These are phyloP conservation scores for Antigone vipio DNA, from an alignment of 2,113 vertebrate genomes.

Conservation along the genomic window DNA sequence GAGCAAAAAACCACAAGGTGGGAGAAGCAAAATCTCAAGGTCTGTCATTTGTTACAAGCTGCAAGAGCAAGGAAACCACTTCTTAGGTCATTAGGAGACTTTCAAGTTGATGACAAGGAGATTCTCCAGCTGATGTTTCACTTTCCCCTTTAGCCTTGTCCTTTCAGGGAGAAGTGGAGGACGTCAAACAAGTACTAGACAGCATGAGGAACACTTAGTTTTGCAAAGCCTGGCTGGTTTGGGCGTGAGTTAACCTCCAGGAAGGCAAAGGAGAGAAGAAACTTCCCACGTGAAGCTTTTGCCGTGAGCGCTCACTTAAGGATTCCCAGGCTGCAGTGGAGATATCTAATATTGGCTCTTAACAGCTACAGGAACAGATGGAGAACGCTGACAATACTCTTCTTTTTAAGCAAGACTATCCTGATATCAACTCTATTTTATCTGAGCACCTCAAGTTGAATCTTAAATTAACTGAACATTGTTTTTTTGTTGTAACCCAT, in stretches of 20 bases:
- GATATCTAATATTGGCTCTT: constrained; percentile 37
- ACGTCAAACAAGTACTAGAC: accelerated
- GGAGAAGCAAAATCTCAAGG: background rate
- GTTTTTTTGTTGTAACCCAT: background rate
- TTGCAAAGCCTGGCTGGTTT: background rate
- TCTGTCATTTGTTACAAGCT: background rate
- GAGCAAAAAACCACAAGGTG: background rate
- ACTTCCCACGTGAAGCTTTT: constrained; percentile 3
- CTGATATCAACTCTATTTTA: constrained; percentile 23
- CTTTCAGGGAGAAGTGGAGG: background rate
- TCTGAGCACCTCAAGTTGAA: constrained; percentile 16
- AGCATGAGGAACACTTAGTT: background rate
- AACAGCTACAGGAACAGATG: constrained; percentile 60
- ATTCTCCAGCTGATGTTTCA: background rate
- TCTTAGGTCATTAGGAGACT: background rate
- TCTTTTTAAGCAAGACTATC: background rate
- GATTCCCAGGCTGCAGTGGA: constrained; percentile 32
- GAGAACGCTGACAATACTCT: constrained; percentile 30
- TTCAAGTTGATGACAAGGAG: background rate
- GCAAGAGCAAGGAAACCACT: background rate
- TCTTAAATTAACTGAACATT: constrained; percentile 13
- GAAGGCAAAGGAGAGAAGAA: background rate
- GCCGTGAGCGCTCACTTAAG: background rate
- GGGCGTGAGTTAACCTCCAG: background rate
- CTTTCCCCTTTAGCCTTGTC: background rate